Evolutionary conservation across 2,888 invertebrate genomes (phyloP), one percentile per base, ranked within the genome.

Genomic region (Ormyrus nitidulus): DNA sequence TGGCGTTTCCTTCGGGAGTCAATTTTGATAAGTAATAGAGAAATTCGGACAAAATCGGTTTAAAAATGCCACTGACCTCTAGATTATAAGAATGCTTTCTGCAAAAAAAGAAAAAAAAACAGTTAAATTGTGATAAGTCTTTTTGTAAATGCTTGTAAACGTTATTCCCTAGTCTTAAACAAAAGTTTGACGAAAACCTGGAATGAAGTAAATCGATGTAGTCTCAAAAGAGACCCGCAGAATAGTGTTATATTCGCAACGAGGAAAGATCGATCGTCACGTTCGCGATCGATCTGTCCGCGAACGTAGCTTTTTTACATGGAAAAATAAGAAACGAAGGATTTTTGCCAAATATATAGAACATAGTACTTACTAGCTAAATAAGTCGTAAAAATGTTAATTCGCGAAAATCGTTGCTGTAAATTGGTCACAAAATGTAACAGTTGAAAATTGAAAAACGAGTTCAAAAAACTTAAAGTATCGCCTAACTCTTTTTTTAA

Each of bases 121-220:
- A 86, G 87, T 88, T 88, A 86, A 86, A 88, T 89, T 90, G 90
- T 90, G 90, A 90, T 90, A 90, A 89, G 90, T 89, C 87, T 88
- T 89, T 89, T 90, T 90, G 90, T 90, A 90, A 90, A 90, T 90
- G 90, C 90, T 90, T 90, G 88, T 88, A 87, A 87, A 88, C 88
- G 88, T 88, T 87, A 87, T 86, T 84, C 84, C 84, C 84, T 87
- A 87, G 83, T 80, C 81, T 83, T 87, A 88, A 86, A 85, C 62
- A 78, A 82, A 79, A 84, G 84, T 85, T 84, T 81, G 81, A 81
- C 73, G 76, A 86, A 87, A 87, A 85, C 82, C 85, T 87, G 86
- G 82, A 84, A 75, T 72, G 56, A 81, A 64, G 64, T 65, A 77
- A 56, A 72, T 13, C n/a, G 46, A 75, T 44, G 59, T 70, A 70